Conservation (phyloP, 2,888 invertebrate genomes). For the Agrenia bidenticulata region DNA sequence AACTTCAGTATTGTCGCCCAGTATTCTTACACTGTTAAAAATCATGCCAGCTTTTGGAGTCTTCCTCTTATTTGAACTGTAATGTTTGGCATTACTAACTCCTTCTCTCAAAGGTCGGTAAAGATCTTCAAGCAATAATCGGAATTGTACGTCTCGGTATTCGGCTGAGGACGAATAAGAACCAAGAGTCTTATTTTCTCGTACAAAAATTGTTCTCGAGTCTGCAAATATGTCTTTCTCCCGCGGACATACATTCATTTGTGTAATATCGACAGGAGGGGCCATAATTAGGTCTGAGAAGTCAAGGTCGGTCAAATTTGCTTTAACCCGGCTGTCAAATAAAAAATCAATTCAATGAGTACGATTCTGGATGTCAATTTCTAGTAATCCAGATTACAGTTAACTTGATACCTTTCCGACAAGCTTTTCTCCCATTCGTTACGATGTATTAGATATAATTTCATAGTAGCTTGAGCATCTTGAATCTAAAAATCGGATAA, state of each 20-base stretch:
- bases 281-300: background rate
- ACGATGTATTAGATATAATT: conserved; percentile 11
- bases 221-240: conserved; percentile 16
- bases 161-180: conserved; percentile 66
- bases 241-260: conserved; percentile 15
- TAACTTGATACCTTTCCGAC: background rate
- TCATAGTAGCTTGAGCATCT: conserved; percentile 22
- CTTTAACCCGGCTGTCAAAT: conserved; percentile 5
- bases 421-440: conserved; percentile 7
- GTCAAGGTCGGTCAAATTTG: background rate
- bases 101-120: conserved; percentile 70
- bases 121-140: conserved; percentile 75
- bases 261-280: background rate
- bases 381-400: no score
- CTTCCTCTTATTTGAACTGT: background rate
- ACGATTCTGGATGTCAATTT: no score
- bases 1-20: background rate
- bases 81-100: background rate
- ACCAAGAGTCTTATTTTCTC: conserved; percentile 65
- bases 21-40: background rate
- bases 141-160: conserved; percentile 76
- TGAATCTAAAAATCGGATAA: conserved; percentile 11
- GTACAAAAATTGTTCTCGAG: conserved; percentile 56
- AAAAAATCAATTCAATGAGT: conserved; percentile 4
- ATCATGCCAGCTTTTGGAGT: background rate